A percentile compares a stretch with the other conserved stretches of the same genome.
These are phyloP conservation scores for Leptarthrus brevirostris DNA, from an alignment of 2,888 invertebrate species.

Conservation along the genomic window DNA sequence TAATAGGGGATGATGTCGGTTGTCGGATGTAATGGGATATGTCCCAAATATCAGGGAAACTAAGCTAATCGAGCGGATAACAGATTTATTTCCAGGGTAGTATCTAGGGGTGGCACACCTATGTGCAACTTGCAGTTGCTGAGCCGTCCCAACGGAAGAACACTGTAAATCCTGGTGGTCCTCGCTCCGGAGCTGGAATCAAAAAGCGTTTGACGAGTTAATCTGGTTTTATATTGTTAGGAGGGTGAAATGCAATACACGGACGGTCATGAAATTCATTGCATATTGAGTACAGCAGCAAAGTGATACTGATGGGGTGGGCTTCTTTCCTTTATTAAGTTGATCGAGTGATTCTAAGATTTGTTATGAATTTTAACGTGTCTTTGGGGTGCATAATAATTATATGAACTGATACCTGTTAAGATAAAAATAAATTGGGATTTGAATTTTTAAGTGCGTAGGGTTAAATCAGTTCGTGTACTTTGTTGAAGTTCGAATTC, in stretches of 20 bases:
- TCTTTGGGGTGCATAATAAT: conserved; percentile 30
- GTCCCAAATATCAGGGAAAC: conserved; percentile 50
- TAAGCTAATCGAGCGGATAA: conserved; percentile 55
- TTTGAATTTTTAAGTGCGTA: too few relatives aligned
- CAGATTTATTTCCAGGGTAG: conserved; percentile 52
- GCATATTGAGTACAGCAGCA: background rate
- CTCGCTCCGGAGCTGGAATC: conserved; percentile 49
- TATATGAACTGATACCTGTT: background rate
- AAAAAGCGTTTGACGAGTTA: conserved; percentile 57
- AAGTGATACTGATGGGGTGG: conserved; percentile 30
- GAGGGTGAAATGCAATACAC: conserved; percentile 29
- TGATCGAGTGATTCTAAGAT: conserved; percentile 55
- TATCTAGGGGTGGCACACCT: background rate
- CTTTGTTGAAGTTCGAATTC: too few relatives aligned
- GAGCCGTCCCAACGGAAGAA: background rate
- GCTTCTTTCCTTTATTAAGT: conserved; percentile 33
- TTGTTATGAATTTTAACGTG: conserved; percentile 55
- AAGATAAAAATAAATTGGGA: background rate
- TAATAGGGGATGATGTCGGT: conserved; percentile 58
- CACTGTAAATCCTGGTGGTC: background rate
- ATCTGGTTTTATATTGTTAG: conserved; percentile 54
- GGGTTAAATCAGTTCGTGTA: too few relatives aligned
- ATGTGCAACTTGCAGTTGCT: background rate
- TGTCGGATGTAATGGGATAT: conserved; percentile 52
- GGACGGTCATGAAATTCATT: conserved; percentile 20